Conservation (phyloP, 2,888 invertebrate genomes). For the Caenorhabditis angaria region DNA sequence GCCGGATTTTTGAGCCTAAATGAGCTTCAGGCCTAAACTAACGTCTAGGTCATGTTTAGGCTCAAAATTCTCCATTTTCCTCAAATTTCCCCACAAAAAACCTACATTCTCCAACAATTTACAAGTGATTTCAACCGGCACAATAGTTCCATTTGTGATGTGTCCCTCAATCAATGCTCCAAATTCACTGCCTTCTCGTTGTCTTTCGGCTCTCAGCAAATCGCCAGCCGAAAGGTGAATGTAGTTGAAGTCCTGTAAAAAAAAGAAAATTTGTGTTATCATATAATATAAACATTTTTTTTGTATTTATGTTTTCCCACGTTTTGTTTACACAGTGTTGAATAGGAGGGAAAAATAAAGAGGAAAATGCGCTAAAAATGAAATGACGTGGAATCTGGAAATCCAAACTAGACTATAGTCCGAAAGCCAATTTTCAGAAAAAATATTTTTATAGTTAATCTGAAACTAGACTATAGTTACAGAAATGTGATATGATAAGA, state of each 20-base stretch:
- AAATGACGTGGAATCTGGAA: too few relatives aligned
- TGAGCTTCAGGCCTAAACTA: too few relatives aligned
- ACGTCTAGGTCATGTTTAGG: too few relatives aligned
- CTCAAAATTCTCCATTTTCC: not conserved
- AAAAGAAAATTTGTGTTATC: not conserved
- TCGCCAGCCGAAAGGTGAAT: conserved; percentile 81
- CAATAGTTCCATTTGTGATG: conserved; percentile 91
- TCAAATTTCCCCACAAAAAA: conserved; percentile 52
- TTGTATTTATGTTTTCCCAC: too few relatives aligned
- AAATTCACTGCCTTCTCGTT: conserved; percentile 76
- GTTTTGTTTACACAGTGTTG: conserved; percentile 1
- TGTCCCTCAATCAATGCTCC: conserved; percentile 89
- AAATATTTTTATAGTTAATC: too few relatives aligned
- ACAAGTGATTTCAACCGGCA: conserved; percentile 98
- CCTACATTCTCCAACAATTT: conserved; percentile 88
- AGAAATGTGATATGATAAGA: too few relatives aligned
- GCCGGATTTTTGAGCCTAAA: too few relatives aligned
- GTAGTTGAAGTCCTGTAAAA: conserved; percentile 75
- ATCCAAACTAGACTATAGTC: too few relatives aligned
- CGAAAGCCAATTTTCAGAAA: too few relatives aligned
- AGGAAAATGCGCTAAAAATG: too few relatives aligned
- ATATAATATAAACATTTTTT: not conserved
- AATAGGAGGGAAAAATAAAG: not conserved
- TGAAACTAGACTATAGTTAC: too few relatives aligned
- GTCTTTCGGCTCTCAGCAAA: conserved; percentile 88